Conservation (phyloP, 2,797 vertebrate species). For the Mycteria americana region DNA sequence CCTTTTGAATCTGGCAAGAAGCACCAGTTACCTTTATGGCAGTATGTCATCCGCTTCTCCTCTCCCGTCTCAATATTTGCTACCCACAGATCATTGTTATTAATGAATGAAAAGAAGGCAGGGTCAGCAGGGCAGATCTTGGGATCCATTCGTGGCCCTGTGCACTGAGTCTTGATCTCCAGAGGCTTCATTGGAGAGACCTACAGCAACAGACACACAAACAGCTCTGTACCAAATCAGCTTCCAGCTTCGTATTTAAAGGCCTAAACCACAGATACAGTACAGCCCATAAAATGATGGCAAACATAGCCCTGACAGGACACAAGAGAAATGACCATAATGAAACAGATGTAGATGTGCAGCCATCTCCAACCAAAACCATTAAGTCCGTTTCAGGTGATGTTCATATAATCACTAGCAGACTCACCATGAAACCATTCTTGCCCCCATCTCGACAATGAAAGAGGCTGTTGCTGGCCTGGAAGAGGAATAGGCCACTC, state of each 20-base stretch:
- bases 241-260: not conserved
- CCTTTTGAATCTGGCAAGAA: not conserved
- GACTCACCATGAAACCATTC: conserved; percentile 94
- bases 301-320: not conserved
- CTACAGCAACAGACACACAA: conserved; percentile 38
- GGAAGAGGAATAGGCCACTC: conserved; percentile 96
- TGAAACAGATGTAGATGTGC: not conserved
- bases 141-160: conserved; percentile 96
- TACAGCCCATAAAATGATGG: not conserved
- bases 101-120: conserved; percentile 93
- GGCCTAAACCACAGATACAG: not conserved
- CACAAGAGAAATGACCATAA: not conserved
- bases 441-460: conserved; percentile 93
- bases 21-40: conserved; percentile 74
- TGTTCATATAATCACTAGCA: not conserved
- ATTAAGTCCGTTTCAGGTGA: not conserved
- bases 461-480: conserved; percentile 98
- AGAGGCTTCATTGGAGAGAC: conserved; percentile 90
- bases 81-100: conserved; percentile 95
- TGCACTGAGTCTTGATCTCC: conserved; percentile 95
- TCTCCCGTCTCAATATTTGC: conserved; percentile 88
- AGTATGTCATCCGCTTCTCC: conserved; percentile 78
- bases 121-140: conserved; percentile 94
- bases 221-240: not conserved
- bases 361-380: not conserved